Percentiles rank a stretch among this genome's conserved stretches.
Conservation (phyloP, 2,797 vertebrate genomes). For the Peromyscus aztecus region DNA sequence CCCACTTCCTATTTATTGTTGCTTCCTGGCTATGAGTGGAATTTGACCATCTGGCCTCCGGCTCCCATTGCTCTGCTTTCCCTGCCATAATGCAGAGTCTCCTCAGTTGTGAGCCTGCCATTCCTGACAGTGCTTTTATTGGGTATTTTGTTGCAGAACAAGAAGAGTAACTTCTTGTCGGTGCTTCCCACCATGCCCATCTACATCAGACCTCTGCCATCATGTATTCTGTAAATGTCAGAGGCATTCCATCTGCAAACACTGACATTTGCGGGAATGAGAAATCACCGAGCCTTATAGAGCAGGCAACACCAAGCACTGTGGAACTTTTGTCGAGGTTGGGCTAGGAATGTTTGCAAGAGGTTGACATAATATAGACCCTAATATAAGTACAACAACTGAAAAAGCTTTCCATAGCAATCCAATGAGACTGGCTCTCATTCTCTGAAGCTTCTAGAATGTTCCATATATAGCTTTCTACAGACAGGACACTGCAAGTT, state of each 20-base stretch:
- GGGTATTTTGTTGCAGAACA: not conserved
- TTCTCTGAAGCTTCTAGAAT: not conserved
- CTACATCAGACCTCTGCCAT: not conserved
- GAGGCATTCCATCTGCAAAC: conserved; percentile 15
- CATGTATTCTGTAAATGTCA: not conserved
- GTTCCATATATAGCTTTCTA: not conserved
- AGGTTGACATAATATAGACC: not conserved
- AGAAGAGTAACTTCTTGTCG: not conserved
- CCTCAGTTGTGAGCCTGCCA: not conserved
- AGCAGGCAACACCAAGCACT: not conserved
- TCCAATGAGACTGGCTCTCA: not conserved
- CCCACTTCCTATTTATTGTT: not conserved
- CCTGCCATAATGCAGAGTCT: not conserved
- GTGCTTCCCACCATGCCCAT: not conserved
- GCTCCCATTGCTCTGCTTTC: no score
- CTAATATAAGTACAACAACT: not conserved
- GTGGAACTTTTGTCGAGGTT: not conserved
- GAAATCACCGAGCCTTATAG: not conserved
- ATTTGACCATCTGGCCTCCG: no score
- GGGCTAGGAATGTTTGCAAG: not conserved
- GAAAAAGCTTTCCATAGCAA: not conserved
- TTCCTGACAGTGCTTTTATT: no score
- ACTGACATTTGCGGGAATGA: not conserved
- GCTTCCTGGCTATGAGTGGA: not conserved
- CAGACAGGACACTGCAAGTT: not conserved